Evolutionary conservation across 2,888 invertebrate genomes (phyloP).

Genomic region (Marronus borbonicus): DNA sequence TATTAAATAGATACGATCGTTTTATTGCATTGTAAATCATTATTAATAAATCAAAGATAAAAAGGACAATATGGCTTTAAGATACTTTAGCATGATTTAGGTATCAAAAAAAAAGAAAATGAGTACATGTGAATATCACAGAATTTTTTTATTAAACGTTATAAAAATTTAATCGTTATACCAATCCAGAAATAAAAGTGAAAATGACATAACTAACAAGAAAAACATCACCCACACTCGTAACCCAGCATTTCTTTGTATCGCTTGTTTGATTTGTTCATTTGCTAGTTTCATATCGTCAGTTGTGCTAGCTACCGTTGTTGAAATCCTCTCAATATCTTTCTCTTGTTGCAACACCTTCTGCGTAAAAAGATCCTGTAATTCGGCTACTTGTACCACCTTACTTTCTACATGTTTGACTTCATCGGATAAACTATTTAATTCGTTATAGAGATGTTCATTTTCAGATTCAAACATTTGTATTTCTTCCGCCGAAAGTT

Average conservation of each 20-base stretch:
- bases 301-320: constrained; percentile 91
- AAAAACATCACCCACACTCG: constrained; percentile 97
- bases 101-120: too few species aligned
- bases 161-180: constrained; percentile 84
- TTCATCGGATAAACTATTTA: constrained; percentile 92
- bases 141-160: constrained; percentile 22
- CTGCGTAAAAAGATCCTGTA: constrained; percentile 97
- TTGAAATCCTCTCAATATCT: constrained; percentile 92
- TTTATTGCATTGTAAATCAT: too few species aligned
- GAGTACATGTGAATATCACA: constrained; percentile 26
- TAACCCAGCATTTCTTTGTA: constrained; percentile 96
- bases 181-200: constrained; percentile 97
- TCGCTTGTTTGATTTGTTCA: constrained; percentile 96
- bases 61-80: too few species aligned
- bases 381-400: constrained; percentile 94
- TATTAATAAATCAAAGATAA: too few species aligned
- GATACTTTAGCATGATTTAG: too few species aligned
- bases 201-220: constrained; percentile 95
- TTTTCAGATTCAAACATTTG: constrained; percentile 97
- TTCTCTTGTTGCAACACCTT: constrained; percentile 95
- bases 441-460: constrained; percentile 86
- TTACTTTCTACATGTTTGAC: constrained; percentile 92
- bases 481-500: constrained; percentile 87
- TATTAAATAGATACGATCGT: too few species aligned
- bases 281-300: constrained; percentile 98